A percentile compares a stretch with the other conserved stretches of the same genome.
Conservation (phyloP, 2,797 vertebrate genomes). For the Anas bernieri region DNA sequence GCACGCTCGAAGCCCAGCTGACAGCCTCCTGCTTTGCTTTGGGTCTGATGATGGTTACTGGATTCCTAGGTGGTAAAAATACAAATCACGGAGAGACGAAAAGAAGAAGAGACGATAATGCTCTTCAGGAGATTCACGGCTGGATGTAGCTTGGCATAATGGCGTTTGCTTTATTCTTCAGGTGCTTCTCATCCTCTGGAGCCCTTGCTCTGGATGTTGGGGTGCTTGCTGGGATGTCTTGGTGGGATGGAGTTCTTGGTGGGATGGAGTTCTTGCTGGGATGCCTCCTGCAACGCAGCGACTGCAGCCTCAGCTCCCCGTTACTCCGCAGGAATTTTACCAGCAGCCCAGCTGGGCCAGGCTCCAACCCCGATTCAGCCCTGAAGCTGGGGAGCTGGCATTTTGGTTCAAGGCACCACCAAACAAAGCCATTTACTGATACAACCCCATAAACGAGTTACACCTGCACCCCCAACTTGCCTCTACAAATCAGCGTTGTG, state of each 20-base stretch:
- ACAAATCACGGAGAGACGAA: accelerated
- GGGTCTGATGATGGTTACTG: neutral
- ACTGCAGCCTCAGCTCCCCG: neutral
- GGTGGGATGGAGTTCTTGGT: accelerated
- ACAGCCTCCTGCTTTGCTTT: neutral
- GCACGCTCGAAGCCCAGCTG: neutral
- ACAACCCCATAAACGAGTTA: neutral
- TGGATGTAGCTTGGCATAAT: neutral
- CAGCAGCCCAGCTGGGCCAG: neutral
- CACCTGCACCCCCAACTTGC: slow-evolving; percentile 3
- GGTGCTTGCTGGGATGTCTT: neutral
- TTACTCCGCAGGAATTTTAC: neutral
- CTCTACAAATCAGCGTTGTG: neutral
- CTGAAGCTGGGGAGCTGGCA: neutral
- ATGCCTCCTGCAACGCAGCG: accelerated
- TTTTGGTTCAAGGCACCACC: neutral
- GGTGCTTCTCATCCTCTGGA: neutral
- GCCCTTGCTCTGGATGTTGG: neutral
- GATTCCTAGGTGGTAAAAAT: neutral
- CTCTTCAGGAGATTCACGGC: neutral
- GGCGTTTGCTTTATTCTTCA: neutral
- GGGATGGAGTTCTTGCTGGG: accelerated
- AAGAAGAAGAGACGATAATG: accelerated
- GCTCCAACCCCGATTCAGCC: neutral
- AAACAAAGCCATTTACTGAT: neutral